Percentiles rank a stretch among this genome's conserved stretches.
These are phyloP conservation scores for Otus sunia DNA, from an alignment of 2,113 vertebrate genomes.

Conservation along the genomic window DNA sequence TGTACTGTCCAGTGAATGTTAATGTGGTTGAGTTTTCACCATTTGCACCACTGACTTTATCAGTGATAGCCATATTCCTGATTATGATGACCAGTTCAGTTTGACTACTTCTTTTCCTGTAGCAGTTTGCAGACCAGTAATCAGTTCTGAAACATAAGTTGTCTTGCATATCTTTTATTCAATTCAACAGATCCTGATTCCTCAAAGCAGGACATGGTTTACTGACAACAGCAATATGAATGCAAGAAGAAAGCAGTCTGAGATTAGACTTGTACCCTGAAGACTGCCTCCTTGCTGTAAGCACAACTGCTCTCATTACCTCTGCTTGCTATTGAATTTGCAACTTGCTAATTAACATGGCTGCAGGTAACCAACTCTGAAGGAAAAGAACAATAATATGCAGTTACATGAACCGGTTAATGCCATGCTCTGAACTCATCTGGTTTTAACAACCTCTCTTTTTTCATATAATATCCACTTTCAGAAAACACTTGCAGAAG, in stretches of 20 bases:
- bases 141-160: not conserved
- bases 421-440: not conserved
- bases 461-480: not conserved
- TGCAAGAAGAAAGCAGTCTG: not conserved
- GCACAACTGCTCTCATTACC: not conserved
- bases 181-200: not conserved
- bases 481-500: not conserved
- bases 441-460: not conserved
- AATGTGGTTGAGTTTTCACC: not conserved
- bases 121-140: not conserved
- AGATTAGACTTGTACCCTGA: not conserved
- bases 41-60: not conserved
- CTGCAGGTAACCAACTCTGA: not conserved
- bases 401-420: not conserved
- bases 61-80: not conserved
- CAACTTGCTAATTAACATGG: not conserved
- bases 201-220: not conserved
- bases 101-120: not conserved
- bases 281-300: not conserved
- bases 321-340: not conserved
- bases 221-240: not conserved
- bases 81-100: not conserved
- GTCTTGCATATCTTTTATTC: not conserved
- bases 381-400: not conserved
- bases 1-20: not conserved